Evolutionary conservation across 2,888 invertebrate genomes (phyloP).

Genomic region (Drosophila fulvimacula): DNA sequence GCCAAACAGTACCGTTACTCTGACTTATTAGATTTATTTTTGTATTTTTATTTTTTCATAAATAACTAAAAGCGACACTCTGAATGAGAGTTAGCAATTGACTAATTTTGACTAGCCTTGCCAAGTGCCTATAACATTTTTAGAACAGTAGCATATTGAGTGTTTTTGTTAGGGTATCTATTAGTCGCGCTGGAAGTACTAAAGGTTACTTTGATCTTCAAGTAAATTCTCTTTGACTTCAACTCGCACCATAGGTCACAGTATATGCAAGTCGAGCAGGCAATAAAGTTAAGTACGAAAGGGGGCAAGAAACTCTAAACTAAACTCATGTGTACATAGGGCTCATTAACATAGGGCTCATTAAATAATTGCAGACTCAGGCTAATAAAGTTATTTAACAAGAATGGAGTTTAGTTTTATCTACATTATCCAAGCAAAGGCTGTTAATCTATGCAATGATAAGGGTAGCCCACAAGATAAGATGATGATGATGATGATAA

Average conservation of each 20-base stretch:
- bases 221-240: too few relatives aligned
- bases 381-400: neutral
- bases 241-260: neutral
- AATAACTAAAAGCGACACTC: neutral
- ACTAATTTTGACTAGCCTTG: neutral
- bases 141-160: neutral
- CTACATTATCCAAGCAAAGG: neutral
- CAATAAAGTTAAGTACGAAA: too few relatives aligned
- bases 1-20: neutral
- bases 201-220: too few relatives aligned
- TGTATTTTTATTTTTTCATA: neutral
- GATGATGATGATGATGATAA: constrained; percentile 1
- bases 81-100: neutral
- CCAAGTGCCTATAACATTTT: neutral
- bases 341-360: too few relatives aligned
- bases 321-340: too few relatives aligned
- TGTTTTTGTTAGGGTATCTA: neutral
- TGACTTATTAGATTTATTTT: too few relatives aligned
- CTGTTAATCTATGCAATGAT: neutral
- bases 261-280: neutral
- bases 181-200: too few relatives aligned
- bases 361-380: neutral
- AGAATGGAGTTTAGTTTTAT: neutral
- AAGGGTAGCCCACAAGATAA: neutral
- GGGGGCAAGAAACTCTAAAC: too few relatives aligned